A percentile compares a stretch with the other conserved stretches of the same genome.
Evolutionary conservation across 2,797 vertebrate genomes (phyloP).

Genomic region (Buceros bicornis): DNA sequence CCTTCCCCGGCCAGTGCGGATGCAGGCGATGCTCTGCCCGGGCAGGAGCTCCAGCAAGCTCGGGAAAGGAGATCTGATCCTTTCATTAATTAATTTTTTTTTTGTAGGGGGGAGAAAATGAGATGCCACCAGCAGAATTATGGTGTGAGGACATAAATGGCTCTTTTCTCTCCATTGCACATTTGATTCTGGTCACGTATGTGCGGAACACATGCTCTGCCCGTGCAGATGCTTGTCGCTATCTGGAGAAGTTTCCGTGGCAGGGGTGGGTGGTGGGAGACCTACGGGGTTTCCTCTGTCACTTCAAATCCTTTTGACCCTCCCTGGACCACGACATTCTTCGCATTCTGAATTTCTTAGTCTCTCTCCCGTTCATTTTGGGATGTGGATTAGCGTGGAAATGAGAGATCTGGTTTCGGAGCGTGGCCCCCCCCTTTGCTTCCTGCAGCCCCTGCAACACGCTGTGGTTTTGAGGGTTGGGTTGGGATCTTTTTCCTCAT

Average conservation of each 20-base stretch:
- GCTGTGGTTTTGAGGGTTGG: not conserved
- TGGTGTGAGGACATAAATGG: not conserved
- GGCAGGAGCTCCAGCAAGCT: accelerated
- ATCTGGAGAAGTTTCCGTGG: constrained; percentile 4
- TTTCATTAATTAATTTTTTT: not conserved
- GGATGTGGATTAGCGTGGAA: constrained; percentile 71
- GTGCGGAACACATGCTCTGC: constrained; percentile 16
- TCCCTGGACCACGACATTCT: constrained; percentile 70
- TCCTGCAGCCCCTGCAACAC: not conserved
- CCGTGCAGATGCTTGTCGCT: not conserved
- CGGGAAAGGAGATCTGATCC: accelerated
- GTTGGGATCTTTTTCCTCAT: not conserved
- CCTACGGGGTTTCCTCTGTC: constrained; percentile 1
- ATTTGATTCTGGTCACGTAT: not conserved
- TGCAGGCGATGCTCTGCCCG: not conserved
- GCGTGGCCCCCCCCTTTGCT: not conserved
- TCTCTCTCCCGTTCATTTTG: constrained; percentile 60
- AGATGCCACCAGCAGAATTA: not conserved
- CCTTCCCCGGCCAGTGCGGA: accelerated
- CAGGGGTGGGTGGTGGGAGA: not conserved
- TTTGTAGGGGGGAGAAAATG: not conserved
- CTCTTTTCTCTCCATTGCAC: not conserved
- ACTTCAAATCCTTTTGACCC: constrained; percentile 37
- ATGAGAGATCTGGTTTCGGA: constrained; percentile 66
- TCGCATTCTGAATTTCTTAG: constrained; percentile 64